Evolutionary conservation across 1,140 invertebrate genomes (phyloP).

Genomic region (Parasteatoda tepidariorum): DNA sequence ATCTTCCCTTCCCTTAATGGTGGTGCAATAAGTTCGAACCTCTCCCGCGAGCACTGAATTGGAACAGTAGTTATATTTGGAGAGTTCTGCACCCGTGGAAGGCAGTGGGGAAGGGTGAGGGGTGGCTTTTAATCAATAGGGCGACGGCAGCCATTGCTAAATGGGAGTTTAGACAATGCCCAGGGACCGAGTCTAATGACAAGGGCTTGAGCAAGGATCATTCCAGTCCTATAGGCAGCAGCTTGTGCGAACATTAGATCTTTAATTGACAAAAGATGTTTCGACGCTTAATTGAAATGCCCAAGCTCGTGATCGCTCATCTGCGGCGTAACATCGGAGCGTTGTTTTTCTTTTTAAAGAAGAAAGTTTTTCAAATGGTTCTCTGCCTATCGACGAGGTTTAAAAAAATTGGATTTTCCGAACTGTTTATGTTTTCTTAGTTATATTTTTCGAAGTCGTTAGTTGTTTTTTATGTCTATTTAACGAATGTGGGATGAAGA

Average conservation of each 20-base stretch:
- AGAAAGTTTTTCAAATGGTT: neutral
- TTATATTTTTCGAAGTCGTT: too few relatives aligned
- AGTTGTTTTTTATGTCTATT: too few relatives aligned
- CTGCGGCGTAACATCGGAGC: constrained; percentile 6
- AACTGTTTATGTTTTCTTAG: too few relatives aligned
- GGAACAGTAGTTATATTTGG: constrained; percentile 50
- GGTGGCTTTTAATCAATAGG: constrained; percentile 41
- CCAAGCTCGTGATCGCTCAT: constrained; percentile 54
- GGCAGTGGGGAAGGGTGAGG: neutral
- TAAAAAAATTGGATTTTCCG: too few relatives aligned
- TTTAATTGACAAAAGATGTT: constrained; percentile 61
- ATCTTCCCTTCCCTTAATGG: constrained; percentile 53
- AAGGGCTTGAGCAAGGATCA: constrained; percentile 56
- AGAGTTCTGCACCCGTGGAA: neutral
- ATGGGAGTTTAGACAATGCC: constrained; percentile 60
- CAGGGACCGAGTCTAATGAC: constrained; percentile 45
- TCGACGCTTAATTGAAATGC: constrained; percentile 60
- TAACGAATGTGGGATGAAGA: too few relatives aligned
- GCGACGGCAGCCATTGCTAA: constrained; percentile 47
- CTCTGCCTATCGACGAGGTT: neutral
- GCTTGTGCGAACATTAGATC: constrained; percentile 60
- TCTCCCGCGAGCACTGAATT: constrained; percentile 22
- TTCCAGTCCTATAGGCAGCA: constrained; percentile 48
- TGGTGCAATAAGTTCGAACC: constrained; percentile 22
- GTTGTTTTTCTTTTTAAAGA: neutral